Evolutionary conservation across 2,888 invertebrate species (phyloP), one percentile per base, ranked within the genome.

Genomic region (Mimas tiliae): DNA sequence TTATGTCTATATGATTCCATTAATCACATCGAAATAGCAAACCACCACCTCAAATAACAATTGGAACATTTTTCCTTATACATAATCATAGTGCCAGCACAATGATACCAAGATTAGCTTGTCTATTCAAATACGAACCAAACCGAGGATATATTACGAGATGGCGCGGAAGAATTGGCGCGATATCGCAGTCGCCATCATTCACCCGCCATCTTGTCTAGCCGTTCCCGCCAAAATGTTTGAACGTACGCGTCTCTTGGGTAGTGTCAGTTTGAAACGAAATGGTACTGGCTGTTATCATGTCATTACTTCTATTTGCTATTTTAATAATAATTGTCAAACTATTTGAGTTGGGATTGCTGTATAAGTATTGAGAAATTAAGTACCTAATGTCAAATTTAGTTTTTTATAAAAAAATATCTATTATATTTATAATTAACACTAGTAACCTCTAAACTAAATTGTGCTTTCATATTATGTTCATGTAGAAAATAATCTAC

Each of bases 91-190:
- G 65, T 47, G 47, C 47, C 47, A 66, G 45, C 51, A 66, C 48
- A 87, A 85, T 83, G 86, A 88, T 86, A 81, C 77, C 79, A 74
- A 86, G 87, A 89, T 90, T 88, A 89, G 83, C 83, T 83, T 85
- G 88, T 90, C 89, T 84, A 86, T 86, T 87, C 84, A 82, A 86
- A 86, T 86, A 84, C 81, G 85, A 87, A 89, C 82, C 82, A 80
- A 82, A 83, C 80, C 84, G 76, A 75, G 77, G 79, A 87, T 85
- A 88, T 87, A 86, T 86, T 86, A 87, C 88, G 81, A 81, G 79
- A 76, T 88, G 85, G 86, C 86, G 70, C 87, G 86, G 89, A 93
- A 91, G 91, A 90, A 93, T 91, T 89, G 91, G 88, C 80, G 88
- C 85, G 87, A 87, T 90, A 90, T 90, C 90, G 86, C 78, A 69